phyloP scores from a whole-genome alignment of 2,797 vertebrate species.

The Babyrousa celebensis region DNA sequence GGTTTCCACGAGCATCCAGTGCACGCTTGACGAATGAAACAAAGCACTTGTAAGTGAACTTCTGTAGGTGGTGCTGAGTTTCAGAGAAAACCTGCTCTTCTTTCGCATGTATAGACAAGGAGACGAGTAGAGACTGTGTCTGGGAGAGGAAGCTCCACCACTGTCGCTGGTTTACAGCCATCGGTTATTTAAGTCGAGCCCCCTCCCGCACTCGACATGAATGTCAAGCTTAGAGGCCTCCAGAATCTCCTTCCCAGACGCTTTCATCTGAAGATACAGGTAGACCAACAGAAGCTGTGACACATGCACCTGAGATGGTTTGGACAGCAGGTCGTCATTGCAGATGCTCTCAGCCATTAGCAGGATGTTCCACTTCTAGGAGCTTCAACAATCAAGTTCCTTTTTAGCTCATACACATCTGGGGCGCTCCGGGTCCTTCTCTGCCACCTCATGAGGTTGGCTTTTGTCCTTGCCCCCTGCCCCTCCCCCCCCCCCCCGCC shows the following conservation, averaged over 20 bases:
- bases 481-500: fast-evolving
- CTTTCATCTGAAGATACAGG: neutral
- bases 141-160: neutral
- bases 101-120: neutral
- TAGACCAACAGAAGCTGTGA: neutral
- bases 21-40: neutral
- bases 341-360: neutral
- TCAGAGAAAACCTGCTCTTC: neutral
- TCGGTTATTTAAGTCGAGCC: neutral
- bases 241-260: neutral
- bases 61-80: neutral
- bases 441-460: neutral
- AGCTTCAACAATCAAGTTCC: neutral
- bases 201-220: neutral
- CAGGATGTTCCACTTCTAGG: neutral
- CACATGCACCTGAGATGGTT: neutral
- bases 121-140: neutral
- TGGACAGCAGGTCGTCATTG: neutral
- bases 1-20: neutral
- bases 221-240: neutral
- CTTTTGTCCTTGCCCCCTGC: neutral
- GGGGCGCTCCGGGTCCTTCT: neutral
- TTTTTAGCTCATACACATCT: neutral
- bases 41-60: neutral
- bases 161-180: neutral